Conservation (phyloP, 2,113 vertebrate genomes). For the Plectropomus leopardus region DNA sequence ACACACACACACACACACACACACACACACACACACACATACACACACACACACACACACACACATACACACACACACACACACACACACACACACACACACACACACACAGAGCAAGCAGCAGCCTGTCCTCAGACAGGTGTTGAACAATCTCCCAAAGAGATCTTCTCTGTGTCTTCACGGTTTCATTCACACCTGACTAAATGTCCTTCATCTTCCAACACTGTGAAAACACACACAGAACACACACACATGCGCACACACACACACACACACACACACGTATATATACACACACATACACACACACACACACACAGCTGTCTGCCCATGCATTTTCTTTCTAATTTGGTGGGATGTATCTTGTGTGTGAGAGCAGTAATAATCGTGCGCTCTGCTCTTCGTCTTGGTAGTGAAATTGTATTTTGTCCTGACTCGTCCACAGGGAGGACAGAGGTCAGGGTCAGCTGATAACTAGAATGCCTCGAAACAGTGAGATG, state of each 20-base stretch:
- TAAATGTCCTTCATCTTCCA: conserved; percentile 75
- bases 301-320: conserved; percentile 19
- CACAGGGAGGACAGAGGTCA: too few relatives aligned
- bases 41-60: conserved; percentile 4
- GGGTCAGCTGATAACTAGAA: too few relatives aligned
- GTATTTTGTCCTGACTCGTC: not conserved
- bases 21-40: not conserved
- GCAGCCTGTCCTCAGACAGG: conserved; percentile 62
- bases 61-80: not conserved
- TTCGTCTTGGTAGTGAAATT: not conserved
- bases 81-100: not conserved
- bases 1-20: not conserved
- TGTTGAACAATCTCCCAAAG: conserved; percentile 60
- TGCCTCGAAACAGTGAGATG: not conserved
- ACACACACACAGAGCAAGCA: conserved; percentile 2
- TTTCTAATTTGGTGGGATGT: not conserved
- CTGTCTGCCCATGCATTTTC: conserved; percentile 31
- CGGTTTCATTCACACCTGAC: conserved; percentile 78
- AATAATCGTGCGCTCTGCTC: not conserved
- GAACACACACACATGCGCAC: conserved; percentile 37
- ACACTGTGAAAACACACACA: conserved; percentile 18
- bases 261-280: conserved; percentile 27
- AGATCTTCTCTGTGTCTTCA: conserved; percentile 53
- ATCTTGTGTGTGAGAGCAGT: not conserved
- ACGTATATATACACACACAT: conserved; percentile 16